Evolutionary conservation across 1,140 invertebrate genomes (phyloP).

Genomic region (Ephestia elutella): DNA sequence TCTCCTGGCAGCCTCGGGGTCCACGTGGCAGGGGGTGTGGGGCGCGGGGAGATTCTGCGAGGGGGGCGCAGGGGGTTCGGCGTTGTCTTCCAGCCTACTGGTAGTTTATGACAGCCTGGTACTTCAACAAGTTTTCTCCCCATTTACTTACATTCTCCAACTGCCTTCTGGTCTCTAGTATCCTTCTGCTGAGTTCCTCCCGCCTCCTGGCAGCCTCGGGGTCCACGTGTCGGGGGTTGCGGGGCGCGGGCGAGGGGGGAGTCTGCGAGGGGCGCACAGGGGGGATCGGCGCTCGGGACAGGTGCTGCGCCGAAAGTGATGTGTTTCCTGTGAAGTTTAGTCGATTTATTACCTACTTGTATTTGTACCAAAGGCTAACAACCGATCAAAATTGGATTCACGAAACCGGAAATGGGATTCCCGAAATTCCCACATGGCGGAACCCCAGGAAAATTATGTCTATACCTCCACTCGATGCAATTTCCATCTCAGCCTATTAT

Average conservation of each 20-base stretch:
- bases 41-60: constrained; percentile 67
- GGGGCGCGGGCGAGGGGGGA: constrained; percentile 68
- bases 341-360: too few species aligned
- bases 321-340: constrained; percentile 33
- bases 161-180: constrained; percentile 90
- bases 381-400: too few species aligned
- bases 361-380: too few species aligned
- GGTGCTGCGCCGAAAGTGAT: constrained; percentile 54
- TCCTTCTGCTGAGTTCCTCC: constrained; percentile 88
- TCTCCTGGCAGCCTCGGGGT: constrained; percentile 81
- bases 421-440: too few species aligned
- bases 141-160: constrained; percentile 92
- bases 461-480: too few species aligned
- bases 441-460: too few species aligned
- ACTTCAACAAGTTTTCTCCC: too few species aligned
- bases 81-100: too few species aligned
- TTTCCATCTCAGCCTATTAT: too few species aligned
- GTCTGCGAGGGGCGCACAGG: constrained; percentile 60
- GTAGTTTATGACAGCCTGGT: too few species aligned
- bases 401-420: too few species aligned
- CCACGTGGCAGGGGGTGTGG: constrained; percentile 74
- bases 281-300: constrained; percentile 45
- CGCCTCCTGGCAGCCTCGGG: constrained; percentile 82
- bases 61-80: constrained; percentile 45
- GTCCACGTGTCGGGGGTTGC: constrained; percentile 76